Percentiles rank a stretch among this genome's conserved stretches.
Evolutionary conservation across 2,888 invertebrate genomes (phyloP).

Genomic region (Leptopilina drosophilae): DNA sequence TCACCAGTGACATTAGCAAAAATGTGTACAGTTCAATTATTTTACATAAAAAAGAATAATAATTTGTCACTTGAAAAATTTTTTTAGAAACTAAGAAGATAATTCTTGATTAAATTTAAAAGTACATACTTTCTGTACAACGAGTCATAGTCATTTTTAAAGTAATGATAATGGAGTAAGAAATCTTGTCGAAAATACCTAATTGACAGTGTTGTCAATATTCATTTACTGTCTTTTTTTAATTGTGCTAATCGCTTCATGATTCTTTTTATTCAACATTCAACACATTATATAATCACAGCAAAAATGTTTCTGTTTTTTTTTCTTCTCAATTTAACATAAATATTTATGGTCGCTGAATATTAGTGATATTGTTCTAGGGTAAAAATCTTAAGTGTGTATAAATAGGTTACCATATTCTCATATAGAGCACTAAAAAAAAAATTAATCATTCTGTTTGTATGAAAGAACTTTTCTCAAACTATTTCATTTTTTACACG

Average conservation of each 20-base stretch:
- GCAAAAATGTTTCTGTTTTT: background rate
- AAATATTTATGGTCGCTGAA: constrained; percentile 45
- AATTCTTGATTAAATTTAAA: background rate
- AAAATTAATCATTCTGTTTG: background rate
- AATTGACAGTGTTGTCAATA: constrained; percentile 15
- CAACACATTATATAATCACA: background rate
- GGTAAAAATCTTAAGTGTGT: constrained; percentile 37
- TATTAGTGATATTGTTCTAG: constrained; percentile 56
- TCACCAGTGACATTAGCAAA: background rate
- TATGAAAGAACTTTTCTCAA: background rate
- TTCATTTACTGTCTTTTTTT: constrained; percentile 26
- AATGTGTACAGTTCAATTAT: constrained; percentile 14
- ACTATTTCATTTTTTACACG: background rate
- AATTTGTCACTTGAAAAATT: background rate
- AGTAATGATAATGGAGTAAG: constrained; percentile 23
- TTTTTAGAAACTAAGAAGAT: background rate
- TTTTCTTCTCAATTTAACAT: background rate
- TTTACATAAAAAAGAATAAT: background rate
- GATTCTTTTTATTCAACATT: background rate
- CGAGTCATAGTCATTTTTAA: constrained; percentile 26
- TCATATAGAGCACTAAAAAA: constrained; percentile 18
- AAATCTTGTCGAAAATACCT: background rate
- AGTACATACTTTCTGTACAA: constrained; percentile 18
- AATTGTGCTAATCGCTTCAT: constrained; percentile 24
- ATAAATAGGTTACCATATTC: constrained; percentile 26